phyloP scores from a whole-genome alignment of 2,797 vertebrate genomes.

The Sebastes hubbsi region DNA sequence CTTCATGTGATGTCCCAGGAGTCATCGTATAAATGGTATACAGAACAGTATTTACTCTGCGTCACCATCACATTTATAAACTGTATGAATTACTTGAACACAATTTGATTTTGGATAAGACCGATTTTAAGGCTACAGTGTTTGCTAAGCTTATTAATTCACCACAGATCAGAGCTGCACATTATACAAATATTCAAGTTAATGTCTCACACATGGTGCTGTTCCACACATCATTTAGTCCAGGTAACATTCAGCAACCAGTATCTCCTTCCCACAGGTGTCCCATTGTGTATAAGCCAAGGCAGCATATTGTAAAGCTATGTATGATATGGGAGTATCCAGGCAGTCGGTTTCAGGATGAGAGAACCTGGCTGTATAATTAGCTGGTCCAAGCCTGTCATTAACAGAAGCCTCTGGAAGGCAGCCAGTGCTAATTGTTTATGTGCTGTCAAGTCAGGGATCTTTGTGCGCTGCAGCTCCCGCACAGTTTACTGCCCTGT shows the following conservation, averaged over 20 bases:
- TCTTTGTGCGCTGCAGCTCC: conserved; percentile 51
- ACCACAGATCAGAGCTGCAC: not conserved
- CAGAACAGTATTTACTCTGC: not conserved
- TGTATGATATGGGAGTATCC: conserved; percentile 57
- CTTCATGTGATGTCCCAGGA: not conserved
- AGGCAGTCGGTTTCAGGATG: conserved; percentile 49
- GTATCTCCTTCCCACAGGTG: not conserved
- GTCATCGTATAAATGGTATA: not conserved
- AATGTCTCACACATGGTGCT: not conserved
- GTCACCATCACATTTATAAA: not conserved
- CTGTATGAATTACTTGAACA: not conserved
- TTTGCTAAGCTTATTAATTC: conserved; percentile 11
- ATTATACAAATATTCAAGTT: not conserved
- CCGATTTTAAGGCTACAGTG: not conserved
- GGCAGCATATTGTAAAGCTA: conserved; percentile 25
- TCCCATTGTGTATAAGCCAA: not conserved
- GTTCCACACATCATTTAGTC: not conserved
- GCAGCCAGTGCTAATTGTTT: conserved; percentile 78
- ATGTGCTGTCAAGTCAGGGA: conserved; percentile 74
- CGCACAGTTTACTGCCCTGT: conserved; percentile 49
- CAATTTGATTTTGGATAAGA: conserved; percentile 7
- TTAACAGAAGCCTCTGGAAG: conserved; percentile 71
- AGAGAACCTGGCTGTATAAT: conserved; percentile 74
- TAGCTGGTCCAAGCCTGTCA: conserved; percentile 67
- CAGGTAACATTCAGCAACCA: not conserved